A percentile compares a stretch with the other conserved stretches of the same genome.
phyloP scores from a whole-genome alignment of 2,113 vertebrate species.

The Melospiza georgiana region DNA sequence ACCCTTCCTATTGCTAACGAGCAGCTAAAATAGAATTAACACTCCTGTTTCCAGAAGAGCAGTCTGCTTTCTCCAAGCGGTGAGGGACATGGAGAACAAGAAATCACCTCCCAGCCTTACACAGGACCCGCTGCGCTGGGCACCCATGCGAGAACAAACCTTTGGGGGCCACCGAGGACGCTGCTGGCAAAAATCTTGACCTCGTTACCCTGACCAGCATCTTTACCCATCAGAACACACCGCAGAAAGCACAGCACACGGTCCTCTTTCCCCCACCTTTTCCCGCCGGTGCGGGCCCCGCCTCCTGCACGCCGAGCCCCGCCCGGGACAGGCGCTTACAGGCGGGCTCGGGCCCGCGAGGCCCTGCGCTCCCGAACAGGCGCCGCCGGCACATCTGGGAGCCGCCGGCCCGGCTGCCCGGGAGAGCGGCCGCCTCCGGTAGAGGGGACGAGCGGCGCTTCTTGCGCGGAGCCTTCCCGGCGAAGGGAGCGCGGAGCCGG shows the following conservation, averaged over 20 bases:
- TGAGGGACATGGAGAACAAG: rapidly evolving
- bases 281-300: neutral
- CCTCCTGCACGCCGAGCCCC: neutral
- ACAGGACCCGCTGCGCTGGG: neutral
- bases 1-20: no score
- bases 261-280: neutral
- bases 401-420: neutral
- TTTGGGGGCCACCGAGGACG: rapidly evolving
- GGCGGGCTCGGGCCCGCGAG: neutral
- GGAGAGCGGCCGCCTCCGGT: neutral
- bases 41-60: rapidly evolving
- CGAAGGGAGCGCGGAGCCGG: neutral
- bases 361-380: neutral
- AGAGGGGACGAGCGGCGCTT: constrained; percentile 19
- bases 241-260: no score
- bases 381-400: neutral
- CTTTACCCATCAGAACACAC: rapidly evolving
- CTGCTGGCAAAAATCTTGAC: neutral
- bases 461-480: neutral
- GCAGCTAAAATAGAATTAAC: neutral
- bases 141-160: no score
- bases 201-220: neutral
- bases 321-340: neutral
- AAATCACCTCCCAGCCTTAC: rapidly evolving
- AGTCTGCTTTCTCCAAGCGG: rapidly evolving